Evolutionary conservation across 2,113 vertebrate species (phyloP), one percentile per base, ranked within the genome.

Genomic region (Taurulus bubalis): DNA sequence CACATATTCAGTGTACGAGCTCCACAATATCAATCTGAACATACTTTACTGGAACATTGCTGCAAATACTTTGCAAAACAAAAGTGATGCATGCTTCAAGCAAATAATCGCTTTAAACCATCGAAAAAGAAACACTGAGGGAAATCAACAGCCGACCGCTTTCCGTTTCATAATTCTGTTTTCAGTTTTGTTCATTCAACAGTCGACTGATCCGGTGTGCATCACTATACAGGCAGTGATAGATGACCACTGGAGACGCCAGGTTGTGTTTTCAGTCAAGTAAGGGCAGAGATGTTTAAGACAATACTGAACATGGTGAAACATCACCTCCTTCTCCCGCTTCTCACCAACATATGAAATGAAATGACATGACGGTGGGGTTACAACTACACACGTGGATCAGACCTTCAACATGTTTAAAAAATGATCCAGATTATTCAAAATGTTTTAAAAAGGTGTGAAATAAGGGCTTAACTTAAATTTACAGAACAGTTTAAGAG

Each of bases 51-150:
- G 51, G 67, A 66, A 53, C 6, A 68, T 82, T 75, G 69, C 18
- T 56, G 47, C 14, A 3, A 74, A 67, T 16, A 69, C 62, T 70
- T 56, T 59, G 63, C 63, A 55, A 36, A 55, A 74, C 24, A 10
- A 53, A 67, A 70, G 68, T 34, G 62, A 80, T 3, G 10, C 80
- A 80, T 56, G 75, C 81, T 80, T 42, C 2, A 4, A 62, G 75
- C 67, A 65, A n/a, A 63, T 30, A 18, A 56, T 38, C 51, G 40
- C 60, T 67, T 75, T 26, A 49, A 70, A 79, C 42, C 71, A 40
- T 5, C 16, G 0, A 34, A 9, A 60, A 9, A 60, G 42, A 75
- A 85, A 84, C 60, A 84, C 64, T 2, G 24, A 70, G 40, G 15
- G 72, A 68, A 34, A 53, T 40, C 38, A 38, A 47, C 53, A 56